Percentiles rank a stretch among this genome's conserved stretches.
phyloP scores from a whole-genome alignment of 2,888 invertebrate species.

The Leucania comma region DNA sequence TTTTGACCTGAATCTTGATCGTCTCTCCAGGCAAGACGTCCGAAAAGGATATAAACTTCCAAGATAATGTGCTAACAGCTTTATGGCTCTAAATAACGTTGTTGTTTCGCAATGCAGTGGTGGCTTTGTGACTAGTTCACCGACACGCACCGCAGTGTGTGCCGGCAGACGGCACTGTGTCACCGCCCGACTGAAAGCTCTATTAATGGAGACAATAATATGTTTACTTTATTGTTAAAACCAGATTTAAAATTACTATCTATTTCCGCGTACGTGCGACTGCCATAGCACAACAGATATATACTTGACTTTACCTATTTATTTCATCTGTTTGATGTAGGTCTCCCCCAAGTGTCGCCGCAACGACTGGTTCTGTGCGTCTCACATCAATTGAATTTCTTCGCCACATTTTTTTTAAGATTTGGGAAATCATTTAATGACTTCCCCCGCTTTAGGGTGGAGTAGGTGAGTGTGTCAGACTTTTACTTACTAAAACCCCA shows the following conservation, averaged over 20 bases:
- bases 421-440: too few species aligned
- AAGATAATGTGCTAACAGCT: constrained; percentile 21
- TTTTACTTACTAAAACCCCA: too few species aligned
- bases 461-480: too few species aligned
- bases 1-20: not conserved
- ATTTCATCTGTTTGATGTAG: too few species aligned
- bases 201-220: constrained; percentile 7
- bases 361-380: too few species aligned
- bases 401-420: too few species aligned
- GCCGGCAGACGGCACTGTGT: constrained; percentile 18
- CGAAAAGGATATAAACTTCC: constrained; percentile 1
- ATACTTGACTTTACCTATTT: not conserved
- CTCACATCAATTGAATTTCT: too few species aligned
- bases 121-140: constrained; percentile 6
- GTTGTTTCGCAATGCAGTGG: constrained; percentile 52
- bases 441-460: too few species aligned
- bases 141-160: constrained; percentile 25
- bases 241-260: not conserved
- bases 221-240: constrained; percentile 23
- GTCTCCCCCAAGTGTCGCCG: too few species aligned
- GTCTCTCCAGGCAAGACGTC: not conserved
- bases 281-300: not conserved
- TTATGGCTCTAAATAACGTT: constrained; percentile 22
- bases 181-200: constrained; percentile 32
- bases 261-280: not conserved